Conservation (phyloP, 2,113 vertebrate species). For the Lynx canadensis region DNA sequence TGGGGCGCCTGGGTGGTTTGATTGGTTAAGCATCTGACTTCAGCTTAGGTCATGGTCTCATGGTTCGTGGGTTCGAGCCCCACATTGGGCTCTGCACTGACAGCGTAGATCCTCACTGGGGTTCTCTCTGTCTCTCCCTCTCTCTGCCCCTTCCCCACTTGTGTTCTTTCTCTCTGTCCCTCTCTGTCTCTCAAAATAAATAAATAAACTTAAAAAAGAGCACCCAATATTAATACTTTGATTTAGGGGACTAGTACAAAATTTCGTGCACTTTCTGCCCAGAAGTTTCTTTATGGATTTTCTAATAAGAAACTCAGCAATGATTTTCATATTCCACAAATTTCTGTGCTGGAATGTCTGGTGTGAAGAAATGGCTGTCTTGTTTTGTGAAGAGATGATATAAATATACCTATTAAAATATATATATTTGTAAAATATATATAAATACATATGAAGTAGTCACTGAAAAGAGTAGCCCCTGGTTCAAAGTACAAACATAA, state of each 20-base stretch:
- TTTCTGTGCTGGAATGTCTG: not conserved
- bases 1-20: not conserved
- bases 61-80: too few species aligned
- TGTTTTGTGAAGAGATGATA: not conserved
- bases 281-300: not conserved
- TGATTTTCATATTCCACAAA: not conserved
- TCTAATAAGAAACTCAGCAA: not conserved
- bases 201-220: not conserved
- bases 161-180: too few species aligned
- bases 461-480: not conserved
- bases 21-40: too few species aligned
- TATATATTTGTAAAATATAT: not conserved
- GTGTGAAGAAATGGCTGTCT: not conserved
- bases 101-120: too few species aligned
- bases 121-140: too few species aligned
- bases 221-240: not conserved
- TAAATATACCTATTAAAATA: not conserved
- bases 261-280: not conserved
- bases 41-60: too few species aligned
- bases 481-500: not conserved
- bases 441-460: not conserved
- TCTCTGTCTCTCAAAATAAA: too few species aligned
- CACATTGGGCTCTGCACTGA: too few species aligned
- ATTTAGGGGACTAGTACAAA: not conserved
- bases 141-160: too few species aligned